Evolutionary conservation across 2,888 invertebrate genomes (phyloP).

Genomic region (Drosophila demipolita): DNA sequence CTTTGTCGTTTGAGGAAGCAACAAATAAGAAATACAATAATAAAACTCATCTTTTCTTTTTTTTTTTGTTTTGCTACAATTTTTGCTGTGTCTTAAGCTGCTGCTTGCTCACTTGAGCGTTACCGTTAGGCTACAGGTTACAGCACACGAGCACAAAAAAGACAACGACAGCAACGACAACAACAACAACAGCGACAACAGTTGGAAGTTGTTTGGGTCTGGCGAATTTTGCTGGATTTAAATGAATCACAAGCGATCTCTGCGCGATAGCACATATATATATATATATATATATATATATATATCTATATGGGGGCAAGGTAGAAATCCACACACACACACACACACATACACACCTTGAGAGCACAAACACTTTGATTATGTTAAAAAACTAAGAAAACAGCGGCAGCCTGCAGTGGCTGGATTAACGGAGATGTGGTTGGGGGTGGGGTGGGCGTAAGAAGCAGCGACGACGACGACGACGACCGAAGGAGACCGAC

Average conservation of each 20-base stretch:
- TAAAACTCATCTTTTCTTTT: constrained; percentile 16
- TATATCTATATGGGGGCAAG: background rate
- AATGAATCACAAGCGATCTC: constrained; percentile 51
- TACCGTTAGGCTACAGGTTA: constrained; percentile 71
- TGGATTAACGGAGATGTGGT: background rate
- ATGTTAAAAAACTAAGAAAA: constrained; percentile 22
- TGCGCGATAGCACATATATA: constrained; percentile 18
- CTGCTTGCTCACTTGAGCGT: constrained; percentile 65
- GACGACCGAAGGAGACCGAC: constrained; percentile 32
- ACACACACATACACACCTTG: constrained; percentile 37
- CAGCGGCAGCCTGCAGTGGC: constrained; percentile 15
- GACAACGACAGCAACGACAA: constrained; percentile 13
- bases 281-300: background rate
- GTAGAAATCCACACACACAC: constrained; percentile 10
- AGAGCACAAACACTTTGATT: constrained; percentile 33
- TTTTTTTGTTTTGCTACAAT: constrained; percentile 11
- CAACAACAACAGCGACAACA: constrained; percentile 4
- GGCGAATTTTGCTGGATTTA: constrained; percentile 45
- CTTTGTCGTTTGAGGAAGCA: constrained; percentile 46
- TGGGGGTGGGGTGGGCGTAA: background rate
- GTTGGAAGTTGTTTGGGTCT: constrained; percentile 36
- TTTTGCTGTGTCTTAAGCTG: constrained; percentile 52
- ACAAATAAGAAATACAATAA: constrained; percentile 24
- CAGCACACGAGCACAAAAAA: constrained; percentile 49
- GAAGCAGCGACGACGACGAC: constrained; percentile 6